Evolutionary conservation across 2,888 invertebrate genomes (phyloP).

Genomic region (Callosobruchus maculatus): DNA sequence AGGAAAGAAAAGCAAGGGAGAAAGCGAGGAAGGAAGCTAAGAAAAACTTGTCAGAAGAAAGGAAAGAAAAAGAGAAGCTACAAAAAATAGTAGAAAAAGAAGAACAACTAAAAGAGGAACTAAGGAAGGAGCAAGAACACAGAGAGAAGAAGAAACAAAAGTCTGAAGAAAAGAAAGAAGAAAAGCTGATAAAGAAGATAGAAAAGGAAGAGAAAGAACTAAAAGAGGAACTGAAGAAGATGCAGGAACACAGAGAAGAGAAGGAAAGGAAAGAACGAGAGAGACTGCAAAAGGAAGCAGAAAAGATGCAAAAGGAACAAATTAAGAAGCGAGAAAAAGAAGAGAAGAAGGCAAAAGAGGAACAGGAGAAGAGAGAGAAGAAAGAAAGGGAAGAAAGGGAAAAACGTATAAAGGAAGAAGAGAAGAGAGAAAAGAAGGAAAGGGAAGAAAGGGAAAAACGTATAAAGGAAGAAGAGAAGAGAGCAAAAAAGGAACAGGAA

Average conservation of each 20-base stretch:
- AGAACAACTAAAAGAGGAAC: neutral
- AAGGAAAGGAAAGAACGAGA: neutral
- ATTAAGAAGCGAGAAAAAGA: neutral
- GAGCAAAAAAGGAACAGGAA: neutral
- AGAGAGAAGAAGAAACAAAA: neutral
- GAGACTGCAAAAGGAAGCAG: neutral
- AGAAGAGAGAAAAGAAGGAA: neutral
- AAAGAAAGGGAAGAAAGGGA: neutral
- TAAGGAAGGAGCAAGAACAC: neutral
- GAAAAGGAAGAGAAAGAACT: neutral
- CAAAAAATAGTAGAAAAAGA: neutral
- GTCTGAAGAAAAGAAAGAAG: neutral
- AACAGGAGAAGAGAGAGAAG: neutral
- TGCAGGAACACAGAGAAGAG: neutral
- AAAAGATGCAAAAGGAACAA: neutral
- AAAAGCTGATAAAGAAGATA: neutral
- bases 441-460: too few relatives aligned
- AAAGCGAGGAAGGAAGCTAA: neutral
- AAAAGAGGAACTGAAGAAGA: neutral
- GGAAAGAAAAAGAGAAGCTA: neutral
- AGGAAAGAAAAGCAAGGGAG: neutral
- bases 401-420: too few relatives aligned
- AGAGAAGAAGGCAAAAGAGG: neutral
- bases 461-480: neutral
- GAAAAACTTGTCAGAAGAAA: neutral